These are phyloP conservation scores for Tetranychus cinnabarinus DNA, from an alignment of 1,140 invertebrate genomes.

Conservation along the genomic window DNA sequence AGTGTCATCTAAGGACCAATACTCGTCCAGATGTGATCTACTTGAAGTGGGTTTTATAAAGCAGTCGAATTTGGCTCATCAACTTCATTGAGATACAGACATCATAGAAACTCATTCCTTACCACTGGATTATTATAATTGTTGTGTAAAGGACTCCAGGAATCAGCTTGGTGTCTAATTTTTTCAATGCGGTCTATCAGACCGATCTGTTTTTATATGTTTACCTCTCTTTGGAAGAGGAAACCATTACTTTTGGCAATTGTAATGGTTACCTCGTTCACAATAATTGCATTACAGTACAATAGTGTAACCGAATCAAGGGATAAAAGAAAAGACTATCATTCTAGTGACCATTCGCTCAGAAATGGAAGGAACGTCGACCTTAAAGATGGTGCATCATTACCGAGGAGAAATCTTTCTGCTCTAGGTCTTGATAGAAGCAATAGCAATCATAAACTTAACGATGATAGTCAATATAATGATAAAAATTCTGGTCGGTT, in stretches of 20 bases:
- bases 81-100: no score
- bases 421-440: conserved; percentile 2
- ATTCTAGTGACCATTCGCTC: background rate
- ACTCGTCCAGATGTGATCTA: no score
- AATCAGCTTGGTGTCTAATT: no score
- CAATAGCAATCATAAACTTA: background rate
- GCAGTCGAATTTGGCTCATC: no score
- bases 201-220: background rate
- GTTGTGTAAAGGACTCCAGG: no score
- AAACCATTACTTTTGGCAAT: conserved; percentile 12
- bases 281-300: conserved; percentile 12
- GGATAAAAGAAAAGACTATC: no score
- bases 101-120: no score
- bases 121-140: no score
- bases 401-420: conserved; percentile 11
- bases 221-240: conserved; percentile 10
- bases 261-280: conserved; percentile 9
- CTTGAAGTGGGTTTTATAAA: no score
- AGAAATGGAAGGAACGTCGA: background rate
- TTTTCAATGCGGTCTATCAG: background rate
- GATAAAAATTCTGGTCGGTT: background rate
- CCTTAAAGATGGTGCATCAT: conserved; percentile 1
- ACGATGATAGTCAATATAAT: background rate
- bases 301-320: background rate
- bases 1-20: no score